Base-by-base conservation (phyloP, 2,797 vertebrate genomes). In the Corythornis leucogaster region DNA sequence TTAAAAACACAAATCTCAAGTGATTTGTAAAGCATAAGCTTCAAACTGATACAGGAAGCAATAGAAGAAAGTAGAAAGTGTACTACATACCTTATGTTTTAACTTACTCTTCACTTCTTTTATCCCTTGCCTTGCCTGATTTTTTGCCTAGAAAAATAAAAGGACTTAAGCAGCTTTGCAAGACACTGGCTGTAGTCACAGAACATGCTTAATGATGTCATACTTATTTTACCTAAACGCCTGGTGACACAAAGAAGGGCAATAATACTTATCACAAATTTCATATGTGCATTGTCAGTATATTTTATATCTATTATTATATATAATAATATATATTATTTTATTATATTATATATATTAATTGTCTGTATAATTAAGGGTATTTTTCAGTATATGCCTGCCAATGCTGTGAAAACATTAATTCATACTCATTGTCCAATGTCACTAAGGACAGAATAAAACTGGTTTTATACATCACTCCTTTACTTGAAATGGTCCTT, bases 41-140 rank as follows among this genome's bases (percentile, higher is more conserved):
- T 97, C 97, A 98, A 97, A 97, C 95, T 96, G 97, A 95, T 61
- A 64, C 10, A 97, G 95, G 73, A 80, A 91, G 76, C 66, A 80
- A 77, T 48, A 84, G 22, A 88, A 94, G 92, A 93, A 95, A 95
- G 94, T 93, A 95, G 75, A 82, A 96, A 91, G 80, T 93, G 46
- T 25, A 76, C 46, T 51, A 96, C 98, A 30, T 96, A 99, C 99
- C 98, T 98, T 99, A 58, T 98, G 98, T 96, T 98, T 99, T 30
- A 99, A 98, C 95, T 98, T 98, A 97, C 98, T 99, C 98, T 98
- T 99, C 96, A 99, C 98, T 94, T 99, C 99, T 87, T 98, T 98
- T 88, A 99, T 98, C 86, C 99, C 99, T 97, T 98, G 98, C 95
- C 98, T 99, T 55, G 99, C 99, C 30, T 99, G 98, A 96, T 97